Conservation (phyloP, 2,113 vertebrate genomes). For the Psephotus haematonotus region DNA sequence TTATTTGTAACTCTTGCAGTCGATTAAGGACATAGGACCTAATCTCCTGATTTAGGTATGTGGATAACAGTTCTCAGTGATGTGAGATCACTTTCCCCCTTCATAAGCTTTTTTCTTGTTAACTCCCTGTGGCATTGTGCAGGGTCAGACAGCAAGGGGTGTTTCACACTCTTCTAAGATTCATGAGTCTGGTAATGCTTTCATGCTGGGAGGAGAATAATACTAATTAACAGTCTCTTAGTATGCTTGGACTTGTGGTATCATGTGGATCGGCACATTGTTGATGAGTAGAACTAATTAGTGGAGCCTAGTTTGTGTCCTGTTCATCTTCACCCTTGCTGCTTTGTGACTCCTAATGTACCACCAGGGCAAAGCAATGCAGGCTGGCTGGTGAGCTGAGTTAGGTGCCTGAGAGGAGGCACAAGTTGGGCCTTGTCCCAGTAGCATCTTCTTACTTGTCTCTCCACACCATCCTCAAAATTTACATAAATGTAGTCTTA, state of each 20-base stretch:
- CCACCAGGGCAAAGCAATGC: fast-evolving
- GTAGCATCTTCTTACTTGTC: not conserved
- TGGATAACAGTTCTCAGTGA: not conserved
- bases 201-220: not conserved
- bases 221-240: not conserved
- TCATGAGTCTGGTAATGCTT: not conserved
- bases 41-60: not conserved
- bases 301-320: not conserved
- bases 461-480: not conserved
- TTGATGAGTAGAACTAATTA: not conserved
- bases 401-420: not conserved
- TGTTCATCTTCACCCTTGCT: not conserved
- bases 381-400: not conserved
- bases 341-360: not conserved
- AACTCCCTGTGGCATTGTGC: not conserved
- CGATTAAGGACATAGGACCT: not conserved
- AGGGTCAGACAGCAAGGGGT: not conserved
- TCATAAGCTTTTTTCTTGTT: fast-evolving
- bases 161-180: not conserved
- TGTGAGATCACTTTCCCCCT: not conserved
- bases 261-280: fast-evolving
- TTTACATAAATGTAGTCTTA: fast-evolving
- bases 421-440: not conserved
- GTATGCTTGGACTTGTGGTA: not conserved
- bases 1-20: not conserved